phyloP scores from a whole-genome alignment of 2,888 invertebrate species.

The Athalia circularis region DNA sequence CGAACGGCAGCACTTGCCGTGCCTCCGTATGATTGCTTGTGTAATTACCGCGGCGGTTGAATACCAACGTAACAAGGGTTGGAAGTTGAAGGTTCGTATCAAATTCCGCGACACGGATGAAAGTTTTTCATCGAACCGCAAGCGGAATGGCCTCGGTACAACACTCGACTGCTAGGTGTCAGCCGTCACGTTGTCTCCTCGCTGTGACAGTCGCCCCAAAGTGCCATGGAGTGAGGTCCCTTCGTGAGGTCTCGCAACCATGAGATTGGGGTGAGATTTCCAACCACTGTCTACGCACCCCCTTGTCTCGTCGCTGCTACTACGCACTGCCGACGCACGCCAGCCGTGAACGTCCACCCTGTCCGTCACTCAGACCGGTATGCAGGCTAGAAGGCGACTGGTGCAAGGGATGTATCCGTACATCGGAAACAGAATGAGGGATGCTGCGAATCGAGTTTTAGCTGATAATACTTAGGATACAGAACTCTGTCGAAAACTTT shows the following conservation, averaged over 20 bases:
- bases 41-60: too few species aligned
- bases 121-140: conserved; percentile 2
- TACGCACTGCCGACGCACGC: conserved; percentile 27
- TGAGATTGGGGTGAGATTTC: conserved; percentile 53
- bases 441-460: conserved; percentile 52
- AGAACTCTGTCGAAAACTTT: too few species aligned
- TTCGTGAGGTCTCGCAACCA: conserved; percentile 55
- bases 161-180: conserved; percentile 43
- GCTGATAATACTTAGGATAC: conserved; percentile 64
- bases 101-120: too few species aligned
- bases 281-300: conserved; percentile 44
- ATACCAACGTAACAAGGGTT: too few species aligned
- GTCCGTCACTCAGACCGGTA: conserved; percentile 60
- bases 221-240: conserved; percentile 60
- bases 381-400: conserved; percentile 54
- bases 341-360: conserved; percentile 60
- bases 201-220: conserved; percentile 46
- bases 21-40: too few species aligned
- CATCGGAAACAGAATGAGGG: conserved; percentile 50
- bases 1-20: too few species aligned
- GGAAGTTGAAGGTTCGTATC: too few species aligned
- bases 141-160: background rate
- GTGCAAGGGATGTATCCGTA: conserved; percentile 40
- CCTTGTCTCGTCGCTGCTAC: conserved; percentile 23
- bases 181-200: conserved; percentile 54